These are phyloP conservation scores for Cottus gobio DNA, from an alignment of 2,113 vertebrate genomes.

Conservation along the genomic window DNA sequence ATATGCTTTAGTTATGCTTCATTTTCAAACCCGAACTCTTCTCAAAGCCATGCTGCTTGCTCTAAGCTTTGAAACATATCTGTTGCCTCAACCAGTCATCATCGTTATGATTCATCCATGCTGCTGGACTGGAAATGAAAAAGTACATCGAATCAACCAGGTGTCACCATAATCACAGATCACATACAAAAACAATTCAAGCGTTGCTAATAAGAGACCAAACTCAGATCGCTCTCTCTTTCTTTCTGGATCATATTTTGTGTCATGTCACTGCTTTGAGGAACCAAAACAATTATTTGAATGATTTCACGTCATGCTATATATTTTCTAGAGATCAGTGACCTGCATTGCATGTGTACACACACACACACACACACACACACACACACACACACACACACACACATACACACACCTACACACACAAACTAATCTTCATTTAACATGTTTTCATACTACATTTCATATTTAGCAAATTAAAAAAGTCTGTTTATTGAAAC, in stretches of 20 bases:
- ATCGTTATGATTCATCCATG: slow-evolving; percentile 16
- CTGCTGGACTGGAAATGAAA: slow-evolving; percentile 5
- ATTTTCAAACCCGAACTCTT: slow-evolving; percentile 4
- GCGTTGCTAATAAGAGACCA: slow-evolving; percentile 7
- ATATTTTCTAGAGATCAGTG: neutral
- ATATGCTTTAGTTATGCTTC: neutral
- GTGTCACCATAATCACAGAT: slow-evolving; percentile 12
- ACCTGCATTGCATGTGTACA: neutral
- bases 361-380: neutral
- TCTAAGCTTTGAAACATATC: neutral
- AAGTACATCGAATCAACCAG: neutral
- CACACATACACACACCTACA: neutral
- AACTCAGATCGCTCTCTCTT: neutral
- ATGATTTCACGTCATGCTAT: neutral
- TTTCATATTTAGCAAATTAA: neutral
- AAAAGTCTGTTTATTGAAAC: neutral
- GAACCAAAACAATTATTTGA: neutral
- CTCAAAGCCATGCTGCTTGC: neutral
- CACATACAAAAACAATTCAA: neutral
- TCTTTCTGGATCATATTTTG: neutral
- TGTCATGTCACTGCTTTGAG: neutral
- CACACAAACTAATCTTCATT: neutral
- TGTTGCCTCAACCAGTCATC: slow-evolving; percentile 6
- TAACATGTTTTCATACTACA: neutral
- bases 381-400: neutral